Evolutionary conservation across 2,888 invertebrate genomes (phyloP).

Genomic region (Scaptomyza flava): DNA sequence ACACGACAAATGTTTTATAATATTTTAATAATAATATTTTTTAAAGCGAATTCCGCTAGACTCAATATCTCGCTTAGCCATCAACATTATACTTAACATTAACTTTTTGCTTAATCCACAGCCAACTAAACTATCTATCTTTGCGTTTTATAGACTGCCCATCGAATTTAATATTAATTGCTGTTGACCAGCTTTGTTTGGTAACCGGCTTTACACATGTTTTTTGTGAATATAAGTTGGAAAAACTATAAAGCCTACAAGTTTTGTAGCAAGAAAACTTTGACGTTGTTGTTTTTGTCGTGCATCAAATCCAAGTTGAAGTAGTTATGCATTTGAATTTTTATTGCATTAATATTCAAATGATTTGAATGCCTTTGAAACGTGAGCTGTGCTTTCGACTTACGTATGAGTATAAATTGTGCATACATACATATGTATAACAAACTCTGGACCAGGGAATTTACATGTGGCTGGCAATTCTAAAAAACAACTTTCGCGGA

Average conservation of each 20-base stretch:
- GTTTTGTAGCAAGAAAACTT: not conserved
- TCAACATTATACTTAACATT: conserved; percentile 20
- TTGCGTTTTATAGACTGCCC: not conserved
- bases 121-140: not conserved
- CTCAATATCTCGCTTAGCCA: not conserved
- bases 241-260: not conserved
- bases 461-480: conserved; percentile 59
- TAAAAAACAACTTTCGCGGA: conserved; percentile 65
- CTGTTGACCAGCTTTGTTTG: not conserved
- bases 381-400: conserved; percentile 43
- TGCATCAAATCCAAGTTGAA: conserved; percentile 3
- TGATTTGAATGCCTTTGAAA: conserved; percentile 44
- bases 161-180: not conserved
- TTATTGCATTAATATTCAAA: conserved; percentile 46
- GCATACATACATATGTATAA: not conserved
- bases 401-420: not conserved
- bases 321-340: conserved; percentile 39
- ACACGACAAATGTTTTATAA: conserved; percentile 3
- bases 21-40: not conserved
- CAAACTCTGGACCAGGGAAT: conserved; percentile 24
- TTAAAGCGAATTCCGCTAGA: not conserved
- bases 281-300: not conserved
- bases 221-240: not conserved
- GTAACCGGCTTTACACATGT: not conserved
- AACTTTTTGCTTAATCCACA: not conserved